Base-by-base conservation (phyloP, 2,888 invertebrate genomes). In the Resseliella maxima region DNA sequence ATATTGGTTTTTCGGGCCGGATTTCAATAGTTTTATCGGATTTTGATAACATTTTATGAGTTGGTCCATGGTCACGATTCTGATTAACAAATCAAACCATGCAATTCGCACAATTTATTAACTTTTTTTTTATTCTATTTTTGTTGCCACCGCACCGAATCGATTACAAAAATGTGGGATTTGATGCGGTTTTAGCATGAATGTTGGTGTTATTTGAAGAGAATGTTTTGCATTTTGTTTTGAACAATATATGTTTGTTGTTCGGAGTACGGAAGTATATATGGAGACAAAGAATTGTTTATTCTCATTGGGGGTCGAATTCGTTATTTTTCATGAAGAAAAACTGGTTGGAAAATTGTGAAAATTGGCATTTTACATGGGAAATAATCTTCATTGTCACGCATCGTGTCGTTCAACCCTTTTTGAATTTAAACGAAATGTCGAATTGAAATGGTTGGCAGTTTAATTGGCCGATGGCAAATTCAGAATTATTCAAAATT, bases 1-100 rank as follows among this genome's bases (percentile, higher is more conserved):
- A 72, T 72, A 72, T 72, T 72, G 72, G 72, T 72, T 72, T 72
- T 72, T 15, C 1, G 18, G 31, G 24, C 24, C 27, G 59, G 59
- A 59, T 59, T 59, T 59, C 59, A 59, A 59, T 24, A 15, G 15
- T 72, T 72, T 72, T 72, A 72, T 72, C 72, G 31, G 72, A 72
- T 72, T 72, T 72, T 72, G 72, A 72, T 72, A 59, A 72, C 72
- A 72, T 2, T 72, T 72, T 72, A 72, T 72, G 72, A 35, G 2
- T 31, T 31, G n/a, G 21, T 59, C 59, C 24, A 21, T 72, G 72
- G 31, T 15, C 72, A 72, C 72, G 31, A n/a, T 59, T 59, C 24
- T 59, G 59, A 72, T 72, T 35, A 50, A 18, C 50, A 12, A 50
- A 50, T 50, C 6, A 50, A 50, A 50, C 50, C 50, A 50, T 18